Percentiles rank a stretch among this genome's conserved stretches.
These are phyloP conservation scores for Bemisia tabaci DNA, from an alignment of 1,140 invertebrate species.

Conservation along the genomic window DNA sequence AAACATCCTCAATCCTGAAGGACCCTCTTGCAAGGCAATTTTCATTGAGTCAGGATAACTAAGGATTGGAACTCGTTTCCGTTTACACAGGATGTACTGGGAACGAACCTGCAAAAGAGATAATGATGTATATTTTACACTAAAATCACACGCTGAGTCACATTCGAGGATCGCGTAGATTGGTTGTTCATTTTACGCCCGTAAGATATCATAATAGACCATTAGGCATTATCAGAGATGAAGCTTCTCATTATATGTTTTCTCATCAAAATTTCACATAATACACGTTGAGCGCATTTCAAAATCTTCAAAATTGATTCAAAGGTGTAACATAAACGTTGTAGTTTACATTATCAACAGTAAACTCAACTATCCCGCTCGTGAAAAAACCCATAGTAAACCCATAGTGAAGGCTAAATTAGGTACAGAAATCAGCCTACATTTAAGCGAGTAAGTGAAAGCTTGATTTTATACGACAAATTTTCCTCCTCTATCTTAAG, in stretches of 20 bases:
- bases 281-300: too few relatives aligned
- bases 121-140: not conserved
- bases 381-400: too few relatives aligned
- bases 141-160: not conserved
- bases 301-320: too few relatives aligned
- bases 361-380: too few relatives aligned
- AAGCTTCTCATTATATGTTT: not conserved
- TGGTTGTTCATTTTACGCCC: not conserved
- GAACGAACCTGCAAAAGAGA: constrained; percentile 28
- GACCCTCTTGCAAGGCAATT: constrained; percentile 42
- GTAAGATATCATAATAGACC: not conserved
- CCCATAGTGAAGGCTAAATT: too few relatives aligned
- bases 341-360: too few relatives aligned
- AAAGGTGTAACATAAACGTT: too few relatives aligned
- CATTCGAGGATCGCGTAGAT: not conserved
- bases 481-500: too few relatives aligned
- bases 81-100: constrained; percentile 43
- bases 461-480: too few relatives aligned
- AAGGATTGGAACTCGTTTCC: constrained; percentile 38
- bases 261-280: too few relatives aligned
- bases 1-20: constrained; percentile 36
- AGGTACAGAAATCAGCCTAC: too few relatives aligned
- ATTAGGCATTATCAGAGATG: not conserved
- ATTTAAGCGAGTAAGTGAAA: too few relatives aligned
- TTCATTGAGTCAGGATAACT: constrained; percentile 51